Evolutionary conservation across 2,797 vertebrate genomes (phyloP).

Genomic region (Petrocephalus schoutedeni): DNA sequence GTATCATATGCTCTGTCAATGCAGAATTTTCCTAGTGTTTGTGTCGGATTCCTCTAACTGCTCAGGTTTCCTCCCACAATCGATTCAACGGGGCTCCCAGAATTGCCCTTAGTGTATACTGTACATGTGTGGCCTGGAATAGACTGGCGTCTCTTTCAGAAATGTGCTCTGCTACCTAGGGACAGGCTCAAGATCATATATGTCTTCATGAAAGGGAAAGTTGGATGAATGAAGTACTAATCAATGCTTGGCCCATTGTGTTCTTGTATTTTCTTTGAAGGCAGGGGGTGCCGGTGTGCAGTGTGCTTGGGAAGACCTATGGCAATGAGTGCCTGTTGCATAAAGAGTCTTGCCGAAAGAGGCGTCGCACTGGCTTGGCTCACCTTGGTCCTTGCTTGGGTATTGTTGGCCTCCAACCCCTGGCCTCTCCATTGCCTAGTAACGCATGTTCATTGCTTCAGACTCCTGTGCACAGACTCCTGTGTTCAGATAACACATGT

Average conservation of each 20-base stretch:
- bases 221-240: not conserved
- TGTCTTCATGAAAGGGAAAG: not conserved
- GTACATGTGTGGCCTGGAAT: not conserved
- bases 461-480: not conserved
- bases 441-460: not conserved
- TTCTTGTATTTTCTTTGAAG: slow-evolving; percentile 36
- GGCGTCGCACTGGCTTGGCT: slow-evolving; percentile 53
- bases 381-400: slow-evolving; percentile 60
- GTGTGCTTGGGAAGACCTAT: slow-evolving; percentile 62
- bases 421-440: not conserved
- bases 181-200: not conserved
- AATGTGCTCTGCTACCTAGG: not conserved
- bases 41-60: not conserved
- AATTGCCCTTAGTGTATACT: not conserved
- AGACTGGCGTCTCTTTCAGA: not conserved
- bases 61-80: not conserved
- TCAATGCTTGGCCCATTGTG: not conserved
- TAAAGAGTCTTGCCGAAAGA: slow-evolving; percentile 64
- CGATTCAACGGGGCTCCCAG: not conserved
- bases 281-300: slow-evolving; percentile 66
- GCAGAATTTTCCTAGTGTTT: not conserved
- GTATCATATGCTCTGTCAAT: not conserved
- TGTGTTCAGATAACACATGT: not conserved
- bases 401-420: slow-evolving; percentile 33
- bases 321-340: slow-evolving; percentile 61